Conservation (phyloP, 2,113 vertebrate genomes). For the Barnardius zonarius region DNA sequence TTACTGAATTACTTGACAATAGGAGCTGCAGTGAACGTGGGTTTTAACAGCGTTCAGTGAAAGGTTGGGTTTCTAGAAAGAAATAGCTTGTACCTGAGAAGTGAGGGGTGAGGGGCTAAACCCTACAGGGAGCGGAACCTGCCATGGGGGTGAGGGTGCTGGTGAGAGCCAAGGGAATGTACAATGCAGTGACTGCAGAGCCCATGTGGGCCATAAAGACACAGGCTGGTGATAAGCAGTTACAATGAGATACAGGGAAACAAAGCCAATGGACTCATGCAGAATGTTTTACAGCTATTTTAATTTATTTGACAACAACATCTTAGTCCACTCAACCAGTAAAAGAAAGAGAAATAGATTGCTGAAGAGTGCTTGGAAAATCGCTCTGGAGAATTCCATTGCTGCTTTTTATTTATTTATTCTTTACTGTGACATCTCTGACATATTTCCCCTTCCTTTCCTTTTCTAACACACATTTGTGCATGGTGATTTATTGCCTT, state of each 20-base stretch:
- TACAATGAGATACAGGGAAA: background rate
- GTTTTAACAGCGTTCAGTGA: background rate
- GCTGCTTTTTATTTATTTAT: background rate
- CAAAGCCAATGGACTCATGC: rapidly evolving
- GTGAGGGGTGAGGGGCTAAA: background rate
- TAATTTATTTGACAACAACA: background rate
- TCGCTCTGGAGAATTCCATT: background rate
- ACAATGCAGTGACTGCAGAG: background rate
- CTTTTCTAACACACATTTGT: background rate
- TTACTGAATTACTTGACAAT: background rate
- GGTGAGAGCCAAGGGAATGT: background rate
- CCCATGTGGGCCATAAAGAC: rapidly evolving
- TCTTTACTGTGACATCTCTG: background rate
- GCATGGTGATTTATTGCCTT: background rate
- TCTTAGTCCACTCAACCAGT: background rate
- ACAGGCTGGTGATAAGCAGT: background rate
- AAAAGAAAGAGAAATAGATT: background rate
- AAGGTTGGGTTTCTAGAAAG: background rate
- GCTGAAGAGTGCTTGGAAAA: background rate
- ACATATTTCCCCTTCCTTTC: background rate
- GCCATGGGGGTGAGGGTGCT: background rate
- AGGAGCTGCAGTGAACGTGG: background rate
- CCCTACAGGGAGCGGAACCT: background rate
- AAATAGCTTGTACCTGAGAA: background rate
- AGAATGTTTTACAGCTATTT: background rate